phyloP scores from a whole-genome alignment of 2,113 vertebrate genomes.

The Dipodomys stephensi region DNA sequence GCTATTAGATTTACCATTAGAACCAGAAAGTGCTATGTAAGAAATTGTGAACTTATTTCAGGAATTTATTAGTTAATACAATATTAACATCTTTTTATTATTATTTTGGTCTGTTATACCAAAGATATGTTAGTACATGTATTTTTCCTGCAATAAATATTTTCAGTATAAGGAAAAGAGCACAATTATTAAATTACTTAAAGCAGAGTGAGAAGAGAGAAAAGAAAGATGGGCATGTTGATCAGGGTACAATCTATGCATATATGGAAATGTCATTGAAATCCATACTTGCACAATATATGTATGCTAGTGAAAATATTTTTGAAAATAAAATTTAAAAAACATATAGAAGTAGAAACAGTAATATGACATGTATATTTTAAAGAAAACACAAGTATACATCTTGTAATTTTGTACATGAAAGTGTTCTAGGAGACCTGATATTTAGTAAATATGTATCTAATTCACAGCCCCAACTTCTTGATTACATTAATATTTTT shows the following conservation, averaged over 20 bases:
- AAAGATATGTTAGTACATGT: not conserved
- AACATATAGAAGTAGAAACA: not conserved
- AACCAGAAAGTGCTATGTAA: not conserved
- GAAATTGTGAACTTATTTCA: not conserved
- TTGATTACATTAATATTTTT: not conserved
- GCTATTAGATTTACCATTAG: too few species aligned
- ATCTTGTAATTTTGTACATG: not conserved
- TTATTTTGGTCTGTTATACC: not conserved
- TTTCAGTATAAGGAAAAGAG: not conserved
- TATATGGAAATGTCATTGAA: too few species aligned
- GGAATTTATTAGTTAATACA: not conserved
- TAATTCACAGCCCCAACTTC: not conserved
- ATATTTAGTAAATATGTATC: not conserved
- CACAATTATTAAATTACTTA: not conserved
- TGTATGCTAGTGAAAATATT: too few species aligned
- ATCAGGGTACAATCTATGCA: too few species aligned
- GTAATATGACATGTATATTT: not conserved
- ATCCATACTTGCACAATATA: too few species aligned
- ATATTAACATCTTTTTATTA: not conserved
- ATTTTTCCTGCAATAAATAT: slow-evolving; percentile 2
- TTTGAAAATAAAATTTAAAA: not conserved
- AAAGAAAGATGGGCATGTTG: too few species aligned
- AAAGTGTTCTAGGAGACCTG: not conserved
- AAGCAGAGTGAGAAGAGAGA: too few species aligned
- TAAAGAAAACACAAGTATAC: not conserved